A percentile compares a stretch with the other conserved stretches of the same genome.
Conservation (phyloP, 2,113 vertebrate genomes). For the Hippopotamus amphibius region DNA sequence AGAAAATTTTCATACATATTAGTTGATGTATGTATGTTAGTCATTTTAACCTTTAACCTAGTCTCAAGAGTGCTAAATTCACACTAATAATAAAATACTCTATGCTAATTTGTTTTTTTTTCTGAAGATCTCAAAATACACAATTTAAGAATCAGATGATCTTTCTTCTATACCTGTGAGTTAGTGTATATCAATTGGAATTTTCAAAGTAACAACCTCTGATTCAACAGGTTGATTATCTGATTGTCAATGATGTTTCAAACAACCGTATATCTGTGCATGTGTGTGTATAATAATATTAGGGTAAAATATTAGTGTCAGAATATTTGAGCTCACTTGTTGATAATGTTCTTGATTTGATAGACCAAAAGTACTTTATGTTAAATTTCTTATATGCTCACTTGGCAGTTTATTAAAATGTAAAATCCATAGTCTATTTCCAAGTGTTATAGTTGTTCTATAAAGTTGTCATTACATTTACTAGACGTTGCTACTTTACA, state of each 20-base stretch:
- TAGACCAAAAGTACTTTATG: slow-evolving; percentile 29
- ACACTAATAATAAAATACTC: slow-evolving; percentile 15
- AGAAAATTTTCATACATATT: background rate
- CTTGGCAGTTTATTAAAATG: slow-evolving; percentile 10
- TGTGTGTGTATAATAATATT: background rate
- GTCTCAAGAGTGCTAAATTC: slow-evolving; percentile 14
- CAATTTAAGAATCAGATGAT: background rate
- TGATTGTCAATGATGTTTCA: background rate
- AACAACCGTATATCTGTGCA: background rate
- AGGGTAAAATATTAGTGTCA: background rate
- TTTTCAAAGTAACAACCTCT: slow-evolving; percentile 34
- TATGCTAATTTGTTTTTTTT: slow-evolving; percentile 27
- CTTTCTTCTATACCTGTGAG: background rate
- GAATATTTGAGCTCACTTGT: background rate
- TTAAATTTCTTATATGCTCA: slow-evolving; percentile 9
- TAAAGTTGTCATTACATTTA: background rate
- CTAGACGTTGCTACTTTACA: background rate
- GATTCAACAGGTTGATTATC: slow-evolving; percentile 1
- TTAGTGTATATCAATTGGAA: background rate
- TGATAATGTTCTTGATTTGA: slow-evolving; percentile 5
- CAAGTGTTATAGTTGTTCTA: background rate
- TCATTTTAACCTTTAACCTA: slow-evolving; percentile 27
- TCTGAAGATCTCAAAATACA: background rate
- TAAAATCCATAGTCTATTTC: background rate
- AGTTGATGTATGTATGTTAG: background rate